These are phyloP conservation scores for Eriosoma lanigerum DNA, from an alignment of 1,140 invertebrate species.

Conservation along the genomic window DNA sequence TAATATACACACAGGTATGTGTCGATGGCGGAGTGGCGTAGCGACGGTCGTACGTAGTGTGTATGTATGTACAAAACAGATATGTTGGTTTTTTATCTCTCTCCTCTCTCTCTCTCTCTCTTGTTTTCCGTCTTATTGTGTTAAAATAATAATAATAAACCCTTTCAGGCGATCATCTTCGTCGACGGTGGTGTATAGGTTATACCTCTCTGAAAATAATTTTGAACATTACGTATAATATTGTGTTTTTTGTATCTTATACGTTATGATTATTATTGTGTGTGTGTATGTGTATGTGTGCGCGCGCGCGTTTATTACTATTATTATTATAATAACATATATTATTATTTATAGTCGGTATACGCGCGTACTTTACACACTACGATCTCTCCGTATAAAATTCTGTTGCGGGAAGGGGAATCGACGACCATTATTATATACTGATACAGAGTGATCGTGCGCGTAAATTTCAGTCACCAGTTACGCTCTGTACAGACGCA, in stretches of 20 bases:
- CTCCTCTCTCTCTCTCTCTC: too few relatives aligned
- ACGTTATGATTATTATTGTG: not conserved
- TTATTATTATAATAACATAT: conserved; percentile 10
- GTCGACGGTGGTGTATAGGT: too few relatives aligned
- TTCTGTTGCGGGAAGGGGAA: not conserved
- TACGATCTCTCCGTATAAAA: not conserved
- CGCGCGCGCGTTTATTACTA: not conserved
- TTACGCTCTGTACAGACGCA: not conserved
- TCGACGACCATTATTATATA: not conserved
- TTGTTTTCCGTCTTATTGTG: not conserved
- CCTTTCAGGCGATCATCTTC: too few relatives aligned
- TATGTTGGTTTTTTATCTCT: not conserved
- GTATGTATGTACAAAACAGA: not conserved
- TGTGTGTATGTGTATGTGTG: not conserved
- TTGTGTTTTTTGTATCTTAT: not conserved
- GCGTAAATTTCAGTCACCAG: not conserved
- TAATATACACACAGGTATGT: not conserved
- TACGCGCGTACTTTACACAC: not conserved
- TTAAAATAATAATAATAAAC: too few relatives aligned
- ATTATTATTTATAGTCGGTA: conserved; percentile 19
- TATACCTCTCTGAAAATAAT: too few relatives aligned
- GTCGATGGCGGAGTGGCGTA: not conserved
- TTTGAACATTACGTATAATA: too few relatives aligned
- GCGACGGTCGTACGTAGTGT: not conserved
- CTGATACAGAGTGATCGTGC: conserved; percentile 3